Evolutionary conservation across 2,113 vertebrate genomes (phyloP), one percentile per base, ranked within the genome.

Genomic region (Tyto alba): DNA sequence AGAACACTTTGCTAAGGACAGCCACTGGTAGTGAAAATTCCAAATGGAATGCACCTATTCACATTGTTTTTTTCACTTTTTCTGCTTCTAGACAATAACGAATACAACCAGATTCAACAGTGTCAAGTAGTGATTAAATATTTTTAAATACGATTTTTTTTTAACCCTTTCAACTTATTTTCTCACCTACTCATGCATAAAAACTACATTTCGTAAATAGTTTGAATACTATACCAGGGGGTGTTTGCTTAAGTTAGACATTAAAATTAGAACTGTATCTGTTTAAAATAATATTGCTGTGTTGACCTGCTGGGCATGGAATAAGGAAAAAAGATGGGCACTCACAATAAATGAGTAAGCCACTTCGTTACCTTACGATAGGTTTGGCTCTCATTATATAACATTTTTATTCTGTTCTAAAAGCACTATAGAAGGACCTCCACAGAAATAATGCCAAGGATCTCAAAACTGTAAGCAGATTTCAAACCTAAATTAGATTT

Each of bases 401-500:
- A 76, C 13, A 34, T 68, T 90, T 92, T 88, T 92, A 48, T 93
- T 86, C 85, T 91, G 9, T 25, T 84, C 53, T 85, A 73, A 47
- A 95, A 90, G 8, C 62, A 60, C 76, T 82, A 60, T 57, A 38
- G 20, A 82, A 94, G 67, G 41, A 79, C 27, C 19, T 89, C 22
- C 76, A n/a, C 53, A 91, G 80, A 89, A 93, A 88, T 3, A 95
- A 52, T 91, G 63, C 59, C 52, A 90, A 79, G 20, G 34, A 93
- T 90, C 57, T 96, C 55, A 90, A 91, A 88, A 85, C 25, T 82
- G 23, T 86, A 93, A 88, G 88, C 78, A 92, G 85, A 96, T 88
- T 96, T 96, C 76, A 83, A 93, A 90, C 38, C 67, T 88, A 93
- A 88, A 90, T 88, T 92, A 94, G 62, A 77, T 96, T 95, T 95